Evolutionary conservation across 2,888 invertebrate species (phyloP).

Genomic region (Athalia rosae): DNA sequence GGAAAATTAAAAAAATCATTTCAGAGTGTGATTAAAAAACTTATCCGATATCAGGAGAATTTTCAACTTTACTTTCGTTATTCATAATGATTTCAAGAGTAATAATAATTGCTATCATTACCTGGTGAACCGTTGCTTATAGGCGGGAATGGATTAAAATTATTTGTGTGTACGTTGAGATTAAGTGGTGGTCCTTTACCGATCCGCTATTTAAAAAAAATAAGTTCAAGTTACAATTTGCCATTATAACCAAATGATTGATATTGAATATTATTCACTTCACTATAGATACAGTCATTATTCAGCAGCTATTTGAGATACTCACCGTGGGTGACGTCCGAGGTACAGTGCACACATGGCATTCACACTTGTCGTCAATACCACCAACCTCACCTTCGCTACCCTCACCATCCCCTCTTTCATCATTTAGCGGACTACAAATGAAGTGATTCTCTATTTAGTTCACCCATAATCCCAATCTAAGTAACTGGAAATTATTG

Average conservation of each 20-base stretch:
- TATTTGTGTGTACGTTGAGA: conserved; percentile 42
- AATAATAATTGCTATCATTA: conserved; percentile 22
- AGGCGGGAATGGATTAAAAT: conserved; percentile 50
- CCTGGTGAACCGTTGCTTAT: conserved; percentile 53
- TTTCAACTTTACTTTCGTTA: background rate
- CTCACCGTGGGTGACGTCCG: conserved; percentile 39
- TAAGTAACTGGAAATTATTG: background rate
- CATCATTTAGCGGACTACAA: conserved; percentile 39
- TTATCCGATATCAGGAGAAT: background rate
- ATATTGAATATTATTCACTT: background rate
- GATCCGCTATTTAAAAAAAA: conserved; percentile 38
- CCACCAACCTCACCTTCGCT: conserved; percentile 44
- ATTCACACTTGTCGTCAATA: conserved; percentile 55
- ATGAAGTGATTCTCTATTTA: background rate
- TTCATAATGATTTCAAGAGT: background rate
- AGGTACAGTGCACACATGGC: conserved; percentile 52
- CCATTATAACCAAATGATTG: background rate
- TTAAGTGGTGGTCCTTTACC: conserved; percentile 35
- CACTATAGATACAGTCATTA: background rate
- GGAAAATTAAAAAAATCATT: conserved; percentile 25
- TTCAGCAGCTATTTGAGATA: background rate
- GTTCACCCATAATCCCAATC: background rate
- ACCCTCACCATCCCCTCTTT: conserved; percentile 53
- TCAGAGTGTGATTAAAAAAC: background rate
- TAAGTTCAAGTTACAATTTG: background rate